phyloP scores from a whole-genome alignment of 2,797 vertebrate genomes.

The Sebastes taczanowskii region DNA sequence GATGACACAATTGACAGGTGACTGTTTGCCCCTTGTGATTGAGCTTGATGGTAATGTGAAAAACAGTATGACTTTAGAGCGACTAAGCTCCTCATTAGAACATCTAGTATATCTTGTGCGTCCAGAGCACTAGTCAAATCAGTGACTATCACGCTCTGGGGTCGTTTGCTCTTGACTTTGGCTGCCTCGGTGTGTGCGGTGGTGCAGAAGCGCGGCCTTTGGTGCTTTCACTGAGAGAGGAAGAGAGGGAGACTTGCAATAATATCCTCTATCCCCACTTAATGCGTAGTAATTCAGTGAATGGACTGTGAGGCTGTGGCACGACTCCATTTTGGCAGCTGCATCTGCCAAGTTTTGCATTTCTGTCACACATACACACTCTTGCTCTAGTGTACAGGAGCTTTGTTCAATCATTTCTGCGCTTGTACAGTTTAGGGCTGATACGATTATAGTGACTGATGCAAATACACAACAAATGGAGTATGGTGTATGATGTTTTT shows the following conservation, averaged over 20 bases:
- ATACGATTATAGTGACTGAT: neutral
- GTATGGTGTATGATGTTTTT: neutral
- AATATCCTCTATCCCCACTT: slow-evolving; percentile 67
- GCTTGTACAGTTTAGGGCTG: neutral
- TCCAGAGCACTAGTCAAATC: slow-evolving; percentile 13
- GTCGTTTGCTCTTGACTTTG: neutral
- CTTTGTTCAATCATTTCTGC: neutral
- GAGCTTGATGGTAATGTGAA: neutral
- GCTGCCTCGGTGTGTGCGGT: slow-evolving; percentile 24
- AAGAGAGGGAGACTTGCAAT: slow-evolving; percentile 57
- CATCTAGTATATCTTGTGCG: slow-evolving; percentile 9
- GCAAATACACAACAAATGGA: neutral
- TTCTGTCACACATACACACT: slow-evolving; percentile 30
- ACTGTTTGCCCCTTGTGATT: slow-evolving; percentile 46
- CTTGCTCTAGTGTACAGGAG: neutral
- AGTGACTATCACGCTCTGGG: slow-evolving; percentile 18
- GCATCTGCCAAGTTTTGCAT: slow-evolving; percentile 28
- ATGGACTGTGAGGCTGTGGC: slow-evolving; percentile 56
- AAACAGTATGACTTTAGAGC: neutral
- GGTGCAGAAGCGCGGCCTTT: slow-evolving; percentile 26
- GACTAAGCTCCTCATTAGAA: neutral
- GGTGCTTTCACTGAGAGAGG: slow-evolving; percentile 30
- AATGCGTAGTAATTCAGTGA: slow-evolving; percentile 61
- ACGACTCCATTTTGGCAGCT: slow-evolving; percentile 53
- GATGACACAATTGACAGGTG: slow-evolving; percentile 68